Evolutionary conservation across 2,888 invertebrate species (phyloP).

Genomic region (Lapara coniferarum): DNA sequence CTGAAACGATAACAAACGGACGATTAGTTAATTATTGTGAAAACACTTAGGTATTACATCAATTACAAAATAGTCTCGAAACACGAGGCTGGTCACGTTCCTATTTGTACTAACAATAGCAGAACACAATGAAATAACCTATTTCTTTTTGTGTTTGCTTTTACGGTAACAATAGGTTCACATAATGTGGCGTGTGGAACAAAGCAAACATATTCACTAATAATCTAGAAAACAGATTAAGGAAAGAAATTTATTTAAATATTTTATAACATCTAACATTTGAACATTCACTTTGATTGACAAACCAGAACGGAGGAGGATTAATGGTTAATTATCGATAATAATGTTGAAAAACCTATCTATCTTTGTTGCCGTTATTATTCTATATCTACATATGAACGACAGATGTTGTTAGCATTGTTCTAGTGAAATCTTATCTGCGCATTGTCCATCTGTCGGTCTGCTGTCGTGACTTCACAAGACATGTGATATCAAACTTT

Average conservation of each 20-base stretch:
- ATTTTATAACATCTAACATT: not conserved
- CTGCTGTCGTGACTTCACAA: conserved; percentile 44
- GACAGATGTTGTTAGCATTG: conserved; percentile 61
- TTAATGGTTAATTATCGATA: not conserved
- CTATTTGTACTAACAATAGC: conserved; percentile 49
- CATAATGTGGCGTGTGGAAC: conserved; percentile 40
- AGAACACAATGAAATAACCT: conserved; percentile 55
- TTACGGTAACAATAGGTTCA: conserved; percentile 51
- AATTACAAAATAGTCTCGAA: conserved; percentile 55
- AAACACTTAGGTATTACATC: conserved; percentile 41
- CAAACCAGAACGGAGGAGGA: not conserved
- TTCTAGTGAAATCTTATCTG: conserved; percentile 72
- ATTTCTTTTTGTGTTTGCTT: conserved; percentile 49
- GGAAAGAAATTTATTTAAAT: not conserved
- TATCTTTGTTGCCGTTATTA: not conserved
- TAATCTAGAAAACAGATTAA: conserved; percentile 21
- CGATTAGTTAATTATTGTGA: conserved; percentile 34
- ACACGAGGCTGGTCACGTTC: conserved; percentile 54
- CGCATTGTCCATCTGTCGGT: conserved; percentile 61
- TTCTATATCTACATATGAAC: conserved; percentile 31
- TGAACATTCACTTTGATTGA: not conserved
- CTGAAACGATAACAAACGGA: conserved; percentile 62
- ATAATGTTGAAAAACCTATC: not conserved
- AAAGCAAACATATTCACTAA: conserved; percentile 36
- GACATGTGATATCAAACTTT: conserved; percentile 44